Evolutionary conservation across 1,140 invertebrate genomes (phyloP), one percentile per base, ranked within the genome.

Genomic region (Drosophila ananassae): DNA sequence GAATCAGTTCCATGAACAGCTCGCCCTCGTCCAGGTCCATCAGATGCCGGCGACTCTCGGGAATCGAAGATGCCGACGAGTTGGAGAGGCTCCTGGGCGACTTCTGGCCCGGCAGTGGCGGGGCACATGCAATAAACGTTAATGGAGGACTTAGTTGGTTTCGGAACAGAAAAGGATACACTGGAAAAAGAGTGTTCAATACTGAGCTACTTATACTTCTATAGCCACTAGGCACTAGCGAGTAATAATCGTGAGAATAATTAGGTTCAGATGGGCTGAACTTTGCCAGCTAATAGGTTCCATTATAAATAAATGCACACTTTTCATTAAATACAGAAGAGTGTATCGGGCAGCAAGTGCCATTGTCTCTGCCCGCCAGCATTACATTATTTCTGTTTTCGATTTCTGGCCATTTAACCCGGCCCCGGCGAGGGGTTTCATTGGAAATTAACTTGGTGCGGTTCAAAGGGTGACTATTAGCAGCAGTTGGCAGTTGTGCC

Each of bases 1-100:
- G 94, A 79, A 98, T 98, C 58, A 98, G 94, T 92, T 98, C 97
- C 96, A 98, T 98, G 90, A 98, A 97, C 17, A 98, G 93, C 73
- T 97, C 96, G 25, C 95, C 95, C 83, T 97, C 95, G 89, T 96
- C 95, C 68, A 96, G 91, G 82, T 94, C 93, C 90, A 94, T 93
- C 69, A 95, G 90, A 78, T 94, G 93, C 59, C 93, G 92, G 25
- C 94, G 92, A 72, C 93, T 92, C 32, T 92, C 93, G 47, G 93
- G 79, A 17, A 92, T 71, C 25, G 93, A 92, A 2, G 93, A 77
- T 30, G 79, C 77, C 9, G 87, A 85, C 24, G 93, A 93, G 58
- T 79, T 89, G 13, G 93, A 93, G 6, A 94, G 91, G 44, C 93
- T 93, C 25, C 93, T 90, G n/a, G 93, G 93, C 25, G 82, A 87